Percentiles rank a stretch among this genome's conserved stretches.
Evolutionary conservation across 2,797 vertebrate species (phyloP).

Genomic region (Cyclopterus lumpus): DNA sequence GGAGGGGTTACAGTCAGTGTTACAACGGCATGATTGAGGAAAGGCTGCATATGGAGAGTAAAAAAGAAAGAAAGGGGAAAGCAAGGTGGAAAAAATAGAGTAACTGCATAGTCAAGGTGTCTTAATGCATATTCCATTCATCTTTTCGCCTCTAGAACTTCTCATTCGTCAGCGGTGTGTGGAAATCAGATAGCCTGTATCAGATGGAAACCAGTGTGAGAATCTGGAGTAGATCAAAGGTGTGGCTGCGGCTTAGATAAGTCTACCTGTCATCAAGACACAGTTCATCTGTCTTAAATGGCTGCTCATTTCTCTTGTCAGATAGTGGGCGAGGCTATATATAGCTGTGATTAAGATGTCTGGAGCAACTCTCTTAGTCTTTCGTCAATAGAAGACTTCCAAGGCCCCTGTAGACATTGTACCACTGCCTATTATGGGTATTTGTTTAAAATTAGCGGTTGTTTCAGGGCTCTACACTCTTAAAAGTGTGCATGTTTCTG

Average conservation of each 20-base stretch:
- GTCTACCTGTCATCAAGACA: slow-evolving; percentile 69
- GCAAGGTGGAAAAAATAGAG: slow-evolving; percentile 67
- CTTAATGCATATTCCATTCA: slow-evolving; percentile 81
- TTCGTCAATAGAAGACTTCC: slow-evolving; percentile 65
- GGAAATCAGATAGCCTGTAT: slow-evolving; percentile 76
- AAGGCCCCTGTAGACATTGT: slow-evolving; percentile 49
- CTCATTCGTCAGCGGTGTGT: slow-evolving; percentile 65
- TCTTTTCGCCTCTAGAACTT: slow-evolving; percentile 67
- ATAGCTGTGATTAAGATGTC: slow-evolving; percentile 79
- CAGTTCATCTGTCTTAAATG: slow-evolving; percentile 82
- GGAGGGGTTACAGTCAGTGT: slow-evolving; percentile 43
- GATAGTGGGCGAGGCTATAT: slow-evolving; percentile 71
- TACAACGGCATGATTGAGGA: slow-evolving; percentile 73
- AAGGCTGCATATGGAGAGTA: slow-evolving; percentile 51
- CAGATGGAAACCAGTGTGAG: slow-evolving; percentile 76
- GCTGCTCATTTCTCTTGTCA: slow-evolving; percentile 82
- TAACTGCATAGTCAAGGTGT: slow-evolving; percentile 65
- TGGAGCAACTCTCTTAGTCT: slow-evolving; percentile 58
- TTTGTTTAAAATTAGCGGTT: slow-evolving; percentile 64
- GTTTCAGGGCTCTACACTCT: slow-evolving; percentile 30
- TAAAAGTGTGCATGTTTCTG: slow-evolving; percentile 28
- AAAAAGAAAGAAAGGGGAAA: slow-evolving; percentile 1
- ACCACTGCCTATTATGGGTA: slow-evolving; percentile 53
- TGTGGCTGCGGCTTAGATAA: slow-evolving; percentile 78
- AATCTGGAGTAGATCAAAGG: slow-evolving; percentile 79